Base-by-base conservation (phyloP, 2,113 vertebrate species). In the Salvelinus fontinalis region DNA sequence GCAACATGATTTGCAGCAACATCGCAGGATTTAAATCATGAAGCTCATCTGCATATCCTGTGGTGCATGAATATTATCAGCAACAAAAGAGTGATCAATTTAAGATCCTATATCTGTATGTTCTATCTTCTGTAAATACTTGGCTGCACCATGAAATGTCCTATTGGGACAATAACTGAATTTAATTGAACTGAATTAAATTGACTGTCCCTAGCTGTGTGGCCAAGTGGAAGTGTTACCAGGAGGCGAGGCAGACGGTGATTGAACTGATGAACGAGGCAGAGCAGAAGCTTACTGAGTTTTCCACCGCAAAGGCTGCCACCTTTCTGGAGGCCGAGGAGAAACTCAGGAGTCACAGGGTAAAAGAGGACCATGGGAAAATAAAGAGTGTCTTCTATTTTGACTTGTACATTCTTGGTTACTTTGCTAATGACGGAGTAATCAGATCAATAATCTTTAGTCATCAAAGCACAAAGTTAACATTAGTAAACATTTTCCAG, bases 201-300 rank as follows among this genome's bases (percentile, higher is more conserved):
- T 11, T 44, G 39, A 34, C 6, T 88, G 76, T 75, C 87, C 80
- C 44, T 82, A 99, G 97, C 74, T 97, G 95, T 87, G 89, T 94
- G 66, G 81, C 91, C 80, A 93, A 97, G 67, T 97, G 97, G 96
- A 95, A 95, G 49, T 92, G 93, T 3, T 99, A 97, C 79, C 97
- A 98, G 85, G 93, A 93, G 75, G 89, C 93, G 13, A 93, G 96
- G 20, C 97, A 98, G 85, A 95, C 96, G 4, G 94, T 96, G 66
- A 97, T 99, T 51, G 93, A 96, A 69, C 73, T 97, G 75, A 96
- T 99, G 96, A 99, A 99, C 78, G 95, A 97, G 3, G 94, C 93
- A n/a, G 97, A 98, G 74, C 96, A 96, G 91, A 96, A 95, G 77
- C 90, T 99, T 75, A 96, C 95, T n/a, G 96, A 95, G 75, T 98